Evolutionary conservation across 2,113 vertebrate genomes (phyloP).

Genomic region (Xiphophorus couchianus): DNA sequence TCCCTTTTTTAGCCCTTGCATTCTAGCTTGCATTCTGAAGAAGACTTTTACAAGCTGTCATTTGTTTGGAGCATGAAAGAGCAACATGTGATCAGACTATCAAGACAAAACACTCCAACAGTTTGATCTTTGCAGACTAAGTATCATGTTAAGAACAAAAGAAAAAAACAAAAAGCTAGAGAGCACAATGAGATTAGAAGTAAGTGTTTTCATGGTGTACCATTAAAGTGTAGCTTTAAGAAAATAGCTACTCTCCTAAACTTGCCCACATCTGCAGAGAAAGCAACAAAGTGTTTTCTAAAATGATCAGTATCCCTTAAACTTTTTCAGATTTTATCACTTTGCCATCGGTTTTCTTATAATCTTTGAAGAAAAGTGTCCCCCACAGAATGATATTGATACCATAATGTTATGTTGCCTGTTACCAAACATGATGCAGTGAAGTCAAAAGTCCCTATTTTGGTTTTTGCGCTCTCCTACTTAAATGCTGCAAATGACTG

Average conservation of each 20-base stretch:
- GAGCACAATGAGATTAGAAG: no score
- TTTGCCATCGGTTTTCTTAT: neutral
- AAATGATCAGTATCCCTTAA: neutral
- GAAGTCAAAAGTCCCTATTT: constrained; percentile 48
- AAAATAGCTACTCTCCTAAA: no score
- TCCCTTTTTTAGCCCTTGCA: neutral
- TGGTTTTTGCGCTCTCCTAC: constrained; percentile 20
- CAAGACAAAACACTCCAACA: neutral
- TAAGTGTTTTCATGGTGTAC: no score
- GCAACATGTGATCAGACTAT: neutral
- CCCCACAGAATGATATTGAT: neutral
- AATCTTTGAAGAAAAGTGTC: neutral
- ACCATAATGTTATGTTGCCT: neutral
- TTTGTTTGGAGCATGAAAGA: neutral
- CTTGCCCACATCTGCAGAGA: no score
- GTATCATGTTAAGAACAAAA: neutral
- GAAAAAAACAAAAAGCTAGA: no score
- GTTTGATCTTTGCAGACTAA: neutral
- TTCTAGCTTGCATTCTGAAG: neutral
- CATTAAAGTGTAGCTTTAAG: no score
- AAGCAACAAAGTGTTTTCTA: neutral
- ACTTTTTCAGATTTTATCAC: neutral
- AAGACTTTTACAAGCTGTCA: neutral
- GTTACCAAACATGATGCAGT: constrained; percentile 26
- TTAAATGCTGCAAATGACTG: constrained; percentile 30